Percentiles rank a stretch among this genome's conserved stretches.
phyloP scores from a whole-genome alignment of 1,140 invertebrate genomes.

The Diploscapter pachys region DNA sequence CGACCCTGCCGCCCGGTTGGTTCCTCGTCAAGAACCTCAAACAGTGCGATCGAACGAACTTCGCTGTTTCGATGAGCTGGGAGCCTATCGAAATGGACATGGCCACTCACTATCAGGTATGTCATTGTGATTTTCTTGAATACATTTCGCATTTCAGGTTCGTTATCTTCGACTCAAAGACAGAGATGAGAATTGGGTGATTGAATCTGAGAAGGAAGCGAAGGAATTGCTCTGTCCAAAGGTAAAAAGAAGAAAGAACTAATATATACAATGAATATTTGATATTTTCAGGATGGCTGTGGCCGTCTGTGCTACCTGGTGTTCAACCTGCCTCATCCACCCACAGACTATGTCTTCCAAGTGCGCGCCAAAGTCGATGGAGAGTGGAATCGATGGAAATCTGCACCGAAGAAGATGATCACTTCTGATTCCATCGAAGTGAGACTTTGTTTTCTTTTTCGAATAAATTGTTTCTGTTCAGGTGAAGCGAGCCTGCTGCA shows the following conservation, averaged over 20 bases:
- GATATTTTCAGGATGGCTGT: slow-evolving; percentile 42
- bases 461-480: not conserved
- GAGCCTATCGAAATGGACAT: slow-evolving; percentile 48
- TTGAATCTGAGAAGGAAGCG: slow-evolving; percentile 40
- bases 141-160: slow-evolving; percentile 30
- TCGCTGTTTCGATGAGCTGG: slow-evolving; percentile 56
- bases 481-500: slow-evolving; percentile 44
- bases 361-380: slow-evolving; percentile 57
- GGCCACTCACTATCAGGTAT: slow-evolving; percentile 53
- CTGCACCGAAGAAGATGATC: slow-evolving; percentile 44
- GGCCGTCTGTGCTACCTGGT: slow-evolving; percentile 54
- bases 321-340: slow-evolving; percentile 52
- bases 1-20: slow-evolving; percentile 58
- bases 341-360: slow-evolving; percentile 53
- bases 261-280: too few relatives aligned
- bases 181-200: slow-evolving; percentile 41
- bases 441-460: slow-evolving; percentile 30
- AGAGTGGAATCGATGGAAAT: slow-evolving; percentile 57
- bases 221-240: slow-evolving; percentile 54
- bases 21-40: slow-evolving; percentile 55
- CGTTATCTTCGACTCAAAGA: slow-evolving; percentile 51
- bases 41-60: slow-evolving; percentile 53
- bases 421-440: slow-evolving; percentile 48
- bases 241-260: too few relatives aligned
- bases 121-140: too few relatives aligned